Evolutionary conservation across 2,797 vertebrate genomes (phyloP), one percentile per base, ranked within the genome.

Genomic region (Scolopax bukidnonensis): DNA sequence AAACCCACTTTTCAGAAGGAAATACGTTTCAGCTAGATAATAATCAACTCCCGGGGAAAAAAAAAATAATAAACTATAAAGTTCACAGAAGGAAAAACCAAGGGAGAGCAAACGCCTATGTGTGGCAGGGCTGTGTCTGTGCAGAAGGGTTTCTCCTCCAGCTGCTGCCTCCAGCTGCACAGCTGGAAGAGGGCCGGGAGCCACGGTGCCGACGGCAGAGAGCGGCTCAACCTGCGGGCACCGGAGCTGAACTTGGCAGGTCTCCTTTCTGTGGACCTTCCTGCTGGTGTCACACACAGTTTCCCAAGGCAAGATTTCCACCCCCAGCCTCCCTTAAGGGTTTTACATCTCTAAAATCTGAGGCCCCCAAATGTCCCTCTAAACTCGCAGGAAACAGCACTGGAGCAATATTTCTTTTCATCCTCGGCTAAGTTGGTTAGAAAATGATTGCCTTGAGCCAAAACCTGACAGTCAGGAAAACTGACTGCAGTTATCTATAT

Each of bases 151-250:
- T 93, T 90, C 41, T 75, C 20, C 47, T 70, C 76, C 83, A 93
- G 87, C 77, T 91, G 87, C 74, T 82, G 77, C 24, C 36, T 70
- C 51, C 45, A 82, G 79, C 84, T 48, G 51, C 85, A 59, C 73
- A 88, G 54, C 38, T 59, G 92, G 47, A 73, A 28, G 3, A 92
- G 50, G 19, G 28, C 38, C 0, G 1, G 41, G 36, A 87, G n/a
- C 67, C 1, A 1, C 1, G 0, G 53, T 48, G 53, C 23, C 4
- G 6, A 36, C 4, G 5, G 50, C 60, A 57, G 75, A 40, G 6
- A 51, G 51, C 3, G 0, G 24, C 76, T 81, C 76, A 70, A 12
- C 47, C 70, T 61, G 74, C 0, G 0, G 12, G 40, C 32, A 45
- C 2, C 2, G 43, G 30, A 30, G 21, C 14, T 54, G 43, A 59